Evolutionary conservation across 2,113 vertebrate species (phyloP).

Genomic region (Trinectes maculatus): DNA sequence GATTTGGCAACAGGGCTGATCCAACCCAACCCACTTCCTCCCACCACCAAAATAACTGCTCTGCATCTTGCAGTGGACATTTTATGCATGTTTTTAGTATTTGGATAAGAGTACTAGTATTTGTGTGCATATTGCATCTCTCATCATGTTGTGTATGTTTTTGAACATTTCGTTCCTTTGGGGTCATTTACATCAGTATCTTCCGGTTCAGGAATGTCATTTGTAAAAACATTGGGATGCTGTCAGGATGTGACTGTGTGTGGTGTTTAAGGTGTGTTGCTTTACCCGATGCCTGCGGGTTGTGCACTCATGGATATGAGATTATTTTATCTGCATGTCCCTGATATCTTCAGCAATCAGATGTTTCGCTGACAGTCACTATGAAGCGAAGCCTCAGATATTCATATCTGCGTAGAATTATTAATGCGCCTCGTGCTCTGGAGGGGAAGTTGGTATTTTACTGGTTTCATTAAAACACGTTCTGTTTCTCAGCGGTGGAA

Average conservation of each 20-base stretch:
- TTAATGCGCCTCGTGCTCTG: slow-evolving; percentile 21
- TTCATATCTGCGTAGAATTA: slow-evolving; percentile 51
- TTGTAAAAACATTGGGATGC: slow-evolving; percentile 21
- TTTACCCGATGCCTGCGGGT: slow-evolving; percentile 8
- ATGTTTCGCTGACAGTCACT: slow-evolving; percentile 17
- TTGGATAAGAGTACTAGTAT: too few species aligned
- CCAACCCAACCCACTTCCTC: slow-evolving; percentile 24
- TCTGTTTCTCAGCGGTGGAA: slow-evolving; percentile 40
- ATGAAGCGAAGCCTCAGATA: slow-evolving; percentile 46
- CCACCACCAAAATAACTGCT: slow-evolving; percentile 46
- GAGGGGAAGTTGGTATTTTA: slow-evolving; percentile 36
- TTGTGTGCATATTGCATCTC: not conserved
- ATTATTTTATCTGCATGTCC: slow-evolving; percentile 16
- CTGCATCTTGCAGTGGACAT: not conserved
- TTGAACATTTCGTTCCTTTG: not conserved
- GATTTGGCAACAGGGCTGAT: slow-evolving; percentile 46
- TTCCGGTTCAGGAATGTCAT: not conserved
- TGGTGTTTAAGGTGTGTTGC: too few species aligned
- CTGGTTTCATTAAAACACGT: slow-evolving; percentile 55
- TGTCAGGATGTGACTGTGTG: not conserved
- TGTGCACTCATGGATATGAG: not conserved
- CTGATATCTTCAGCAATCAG: slow-evolving; percentile 18
- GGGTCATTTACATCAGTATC: not conserved
- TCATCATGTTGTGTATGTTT: not conserved
- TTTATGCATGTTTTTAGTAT: not conserved